These are phyloP conservation scores for Todiramphus chloris DNA, from an alignment of 2,113 vertebrate genomes.

Conservation along the genomic window DNA sequence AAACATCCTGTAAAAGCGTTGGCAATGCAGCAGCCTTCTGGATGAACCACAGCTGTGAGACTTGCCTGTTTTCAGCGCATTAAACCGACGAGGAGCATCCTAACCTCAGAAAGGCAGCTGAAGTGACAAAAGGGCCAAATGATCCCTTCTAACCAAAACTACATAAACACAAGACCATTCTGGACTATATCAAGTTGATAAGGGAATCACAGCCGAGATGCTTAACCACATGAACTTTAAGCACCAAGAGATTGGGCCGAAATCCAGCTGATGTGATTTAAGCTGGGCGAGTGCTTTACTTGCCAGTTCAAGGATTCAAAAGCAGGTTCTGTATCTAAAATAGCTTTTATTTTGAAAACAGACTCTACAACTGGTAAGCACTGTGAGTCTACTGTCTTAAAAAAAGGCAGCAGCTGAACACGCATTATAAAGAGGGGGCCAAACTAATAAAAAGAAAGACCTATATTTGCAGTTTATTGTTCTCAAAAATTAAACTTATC, in stretches of 20 bases:
- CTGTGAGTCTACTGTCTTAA: not conserved
- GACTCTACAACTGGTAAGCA: not conserved
- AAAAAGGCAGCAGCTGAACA: not conserved
- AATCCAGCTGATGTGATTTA: not conserved
- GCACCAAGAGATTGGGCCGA: not conserved
- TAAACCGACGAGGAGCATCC: not conserved
- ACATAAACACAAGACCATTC: not conserved
- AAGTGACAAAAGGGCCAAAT: not conserved
- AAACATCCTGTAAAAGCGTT: conserved; percentile 2
- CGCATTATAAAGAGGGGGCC: not conserved
- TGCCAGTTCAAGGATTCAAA: not conserved
- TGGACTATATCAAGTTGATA: not conserved
- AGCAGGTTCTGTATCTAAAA: not conserved
- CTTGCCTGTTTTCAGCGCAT: not conserved
- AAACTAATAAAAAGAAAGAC: not conserved
- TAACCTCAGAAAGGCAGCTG: not conserved
- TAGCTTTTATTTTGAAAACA: not conserved
- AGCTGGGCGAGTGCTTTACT: not conserved
- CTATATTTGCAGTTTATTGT: not conserved
- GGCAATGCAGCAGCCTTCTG: not conserved
- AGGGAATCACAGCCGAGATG: not conserved
- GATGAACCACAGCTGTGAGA: not conserved
- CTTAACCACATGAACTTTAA: not conserved
- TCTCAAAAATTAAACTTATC: not conserved
- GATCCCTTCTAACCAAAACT: not conserved